A percentile compares a stretch with the other conserved stretches of the same genome.
Evolutionary conservation across 2,113 vertebrate species (phyloP).

Genomic region (Dasyornis broadbenti): DNA sequence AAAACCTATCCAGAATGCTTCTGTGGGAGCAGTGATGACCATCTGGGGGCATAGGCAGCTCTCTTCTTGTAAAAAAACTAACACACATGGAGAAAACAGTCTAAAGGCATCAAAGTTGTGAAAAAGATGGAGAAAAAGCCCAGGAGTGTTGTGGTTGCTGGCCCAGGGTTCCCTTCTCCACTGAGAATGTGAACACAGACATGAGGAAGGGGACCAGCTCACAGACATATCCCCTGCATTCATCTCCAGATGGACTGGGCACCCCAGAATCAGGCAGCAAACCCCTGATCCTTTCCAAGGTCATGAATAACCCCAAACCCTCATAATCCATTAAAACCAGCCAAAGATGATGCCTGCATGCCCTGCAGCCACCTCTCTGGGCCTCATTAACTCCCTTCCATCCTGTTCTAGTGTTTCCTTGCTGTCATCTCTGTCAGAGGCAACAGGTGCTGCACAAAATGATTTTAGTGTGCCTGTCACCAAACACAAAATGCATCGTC

Average conservation of each 20-base stretch:
- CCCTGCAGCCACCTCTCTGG: background rate
- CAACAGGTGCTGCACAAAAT: background rate
- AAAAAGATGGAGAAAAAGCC: background rate
- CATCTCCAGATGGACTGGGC: background rate
- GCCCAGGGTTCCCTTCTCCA: background rate
- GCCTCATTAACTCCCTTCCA: background rate
- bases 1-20: background rate
- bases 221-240: background rate
- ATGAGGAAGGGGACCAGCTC: background rate
- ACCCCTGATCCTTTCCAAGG: background rate
- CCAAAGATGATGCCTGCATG: background rate
- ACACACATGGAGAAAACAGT: background rate
- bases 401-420: background rate
- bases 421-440: background rate
- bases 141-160: background rate
- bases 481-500: background rate
- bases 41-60: background rate
- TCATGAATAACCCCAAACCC: background rate
- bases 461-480: background rate
- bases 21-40: background rate
- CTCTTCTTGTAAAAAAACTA: background rate
- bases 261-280: background rate
- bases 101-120: background rate
- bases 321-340: background rate
- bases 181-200: background rate